These are phyloP conservation scores for Pantherophis guttatus DNA, from an alignment of 2,113 vertebrate genomes.

Conservation along the genomic window DNA sequence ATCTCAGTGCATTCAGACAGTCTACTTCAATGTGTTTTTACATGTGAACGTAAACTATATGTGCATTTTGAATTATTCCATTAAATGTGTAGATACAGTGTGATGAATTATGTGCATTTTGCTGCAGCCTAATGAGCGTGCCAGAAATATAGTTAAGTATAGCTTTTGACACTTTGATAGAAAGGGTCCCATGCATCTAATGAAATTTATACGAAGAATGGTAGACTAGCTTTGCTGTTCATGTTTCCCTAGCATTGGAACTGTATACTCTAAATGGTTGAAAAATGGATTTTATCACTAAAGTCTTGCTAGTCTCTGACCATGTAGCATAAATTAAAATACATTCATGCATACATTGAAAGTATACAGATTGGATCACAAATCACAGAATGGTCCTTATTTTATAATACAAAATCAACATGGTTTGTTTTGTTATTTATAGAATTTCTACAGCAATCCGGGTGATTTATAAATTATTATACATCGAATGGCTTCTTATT, in stretches of 20 bases:
- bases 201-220: constrained; percentile 36
- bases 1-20: constrained; percentile 43
- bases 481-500: not conserved
- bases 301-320: not conserved
- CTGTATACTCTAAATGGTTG: not conserved
- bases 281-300: not conserved
- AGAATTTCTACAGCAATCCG: not conserved
- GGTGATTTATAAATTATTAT: not conserved
- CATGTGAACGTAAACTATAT: constrained; percentile 52
- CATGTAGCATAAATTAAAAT: not conserved
- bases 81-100: constrained; percentile 54
- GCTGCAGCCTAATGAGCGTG: constrained; percentile 57
- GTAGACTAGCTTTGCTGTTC: not conserved
- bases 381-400: not conserved
- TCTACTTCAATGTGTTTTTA: constrained; percentile 53
- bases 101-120: constrained; percentile 63
- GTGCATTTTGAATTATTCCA: constrained; percentile 64
- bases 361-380: not conserved
- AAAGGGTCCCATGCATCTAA: constrained; percentile 45
- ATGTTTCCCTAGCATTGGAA: not conserved
- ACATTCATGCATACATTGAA: not conserved
- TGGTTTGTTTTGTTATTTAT: not conserved
- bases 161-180: constrained; percentile 47
- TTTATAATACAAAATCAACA: not conserved
- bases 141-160: constrained; percentile 53